Evolutionary conservation across 2,797 vertebrate genomes (phyloP), one percentile per base, ranked within the genome.

Genomic region (Sus cebifrons): DNA sequence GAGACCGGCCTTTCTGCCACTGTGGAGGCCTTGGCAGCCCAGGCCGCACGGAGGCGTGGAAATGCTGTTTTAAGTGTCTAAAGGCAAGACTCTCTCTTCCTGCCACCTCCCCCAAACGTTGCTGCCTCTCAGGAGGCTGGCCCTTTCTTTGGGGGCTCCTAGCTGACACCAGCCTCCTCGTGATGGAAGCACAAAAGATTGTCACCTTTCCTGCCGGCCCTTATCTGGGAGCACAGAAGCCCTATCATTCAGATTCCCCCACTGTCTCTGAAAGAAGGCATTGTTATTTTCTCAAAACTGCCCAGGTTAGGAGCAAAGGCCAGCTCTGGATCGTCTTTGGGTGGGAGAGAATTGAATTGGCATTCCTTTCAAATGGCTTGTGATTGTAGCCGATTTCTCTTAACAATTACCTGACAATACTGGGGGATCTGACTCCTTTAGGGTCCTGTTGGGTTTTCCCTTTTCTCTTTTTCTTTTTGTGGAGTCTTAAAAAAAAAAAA

Each of bases 191-290:
- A 83, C 96, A 49, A 49, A 49, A 49, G 44, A 49, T 49, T 49
- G 44, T 92, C 97, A 93, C 97, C 95, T 97, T 82, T 52, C 84
- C 97, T 98, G 98, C 97, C 98, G 96, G 95, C 74, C 90, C 98
- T 98, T 98, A 98, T 98, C 98, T 96, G 97, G 96, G 97, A 91
- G 52, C 96, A 98, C 79, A 91, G 91, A 94, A 96, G 96, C 40
- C 78, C 94, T 95, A 36, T 95, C 94, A 98, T 97, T 74, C 97
- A 54, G 70, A 86, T n/a, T 64, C 65, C 87, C 97, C 97, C 83
- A 67, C 97, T 97, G 60, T 27, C 97, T 97, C 98, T 99, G 98
- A 99, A 99, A 98, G 98, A 97, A 98, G 93, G 89, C 70, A 98
- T 98, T 99, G 98, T 99, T 98, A 98, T 98, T 96, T 93, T 91